Evolutionary conservation across 2,113 vertebrate species (phyloP).

Genomic region (Xiphorhynchus elegans): DNA sequence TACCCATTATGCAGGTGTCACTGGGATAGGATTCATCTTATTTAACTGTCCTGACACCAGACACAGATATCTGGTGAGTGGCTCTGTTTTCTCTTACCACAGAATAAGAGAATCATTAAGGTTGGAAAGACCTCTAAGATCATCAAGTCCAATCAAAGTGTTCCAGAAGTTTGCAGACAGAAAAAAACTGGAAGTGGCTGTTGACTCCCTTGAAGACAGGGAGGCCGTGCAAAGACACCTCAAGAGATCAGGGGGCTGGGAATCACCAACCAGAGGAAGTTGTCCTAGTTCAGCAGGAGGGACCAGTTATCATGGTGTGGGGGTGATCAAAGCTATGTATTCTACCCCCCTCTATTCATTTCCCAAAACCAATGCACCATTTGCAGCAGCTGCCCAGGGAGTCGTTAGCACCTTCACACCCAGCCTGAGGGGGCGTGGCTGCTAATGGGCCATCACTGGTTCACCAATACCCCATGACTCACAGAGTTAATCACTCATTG

Average conservation of each 20-base stretch:
- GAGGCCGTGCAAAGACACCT: background rate
- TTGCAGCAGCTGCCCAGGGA: too few species aligned
- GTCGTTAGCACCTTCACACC: too few species aligned
- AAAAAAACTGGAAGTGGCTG: background rate
- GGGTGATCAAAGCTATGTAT: too few species aligned
- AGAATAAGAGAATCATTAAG: background rate
- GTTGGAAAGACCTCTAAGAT: background rate
- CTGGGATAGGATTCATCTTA: rapidly evolving
- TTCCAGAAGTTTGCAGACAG: background rate
- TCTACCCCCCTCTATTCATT: too few species aligned
- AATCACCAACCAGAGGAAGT: background rate
- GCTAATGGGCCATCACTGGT: too few species aligned
- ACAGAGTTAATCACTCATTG: too few species aligned
- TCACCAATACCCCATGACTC: too few species aligned
- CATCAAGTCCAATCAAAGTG: background rate
- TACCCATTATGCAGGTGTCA: too few species aligned
- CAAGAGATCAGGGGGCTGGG: background rate
- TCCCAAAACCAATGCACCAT: too few species aligned
- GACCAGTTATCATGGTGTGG: too few species aligned
- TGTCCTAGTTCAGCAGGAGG: too few species aligned
- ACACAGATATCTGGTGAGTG: background rate
- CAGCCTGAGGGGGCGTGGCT: too few species aligned
- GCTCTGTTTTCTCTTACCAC: background rate
- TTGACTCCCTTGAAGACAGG: background rate
- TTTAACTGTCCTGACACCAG: background rate